Percentiles rank a stretch among this genome's conserved stretches.
Evolutionary conservation across 2,113 vertebrate species (phyloP).

Genomic region (Hippocampus mohnikei): DNA sequence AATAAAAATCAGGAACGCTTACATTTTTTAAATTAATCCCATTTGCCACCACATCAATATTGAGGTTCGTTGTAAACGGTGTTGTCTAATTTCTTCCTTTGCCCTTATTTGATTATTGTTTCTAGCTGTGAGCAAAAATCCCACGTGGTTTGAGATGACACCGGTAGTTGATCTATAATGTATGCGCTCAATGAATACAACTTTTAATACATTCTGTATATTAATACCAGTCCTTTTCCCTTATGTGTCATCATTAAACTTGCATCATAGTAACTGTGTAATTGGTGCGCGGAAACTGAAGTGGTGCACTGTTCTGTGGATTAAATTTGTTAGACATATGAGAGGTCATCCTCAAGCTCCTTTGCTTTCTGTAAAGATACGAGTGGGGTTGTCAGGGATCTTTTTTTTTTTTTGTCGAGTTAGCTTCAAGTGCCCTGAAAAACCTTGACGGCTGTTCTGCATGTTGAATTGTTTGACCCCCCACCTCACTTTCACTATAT

Average conservation of each 20-base stretch:
- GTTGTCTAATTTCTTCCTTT: slow-evolving; percentile 36
- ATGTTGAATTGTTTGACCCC: slow-evolving; percentile 23
- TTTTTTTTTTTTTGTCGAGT: neutral
- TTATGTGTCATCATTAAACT: slow-evolving; percentile 66
- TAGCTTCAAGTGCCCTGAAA: slow-evolving; percentile 12
- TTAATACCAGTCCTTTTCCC: slow-evolving; percentile 62
- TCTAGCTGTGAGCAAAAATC: slow-evolving; percentile 35
- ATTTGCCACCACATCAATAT: slow-evolving; percentile 45
- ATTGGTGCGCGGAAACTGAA: slow-evolving; percentile 52
- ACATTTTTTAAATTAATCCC: slow-evolving; percentile 19
- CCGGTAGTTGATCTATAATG: slow-evolving; percentile 60
- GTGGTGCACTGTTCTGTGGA: slow-evolving; percentile 30
- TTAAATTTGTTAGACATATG: slow-evolving; percentile 56
- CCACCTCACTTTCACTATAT: slow-evolving; percentile 22
- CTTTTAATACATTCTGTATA: slow-evolving; percentile 72
- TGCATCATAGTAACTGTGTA: slow-evolving; percentile 66
- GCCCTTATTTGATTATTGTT: slow-evolving; percentile 37
- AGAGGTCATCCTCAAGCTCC: slow-evolving; percentile 9
- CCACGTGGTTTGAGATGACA: slow-evolving; percentile 33
- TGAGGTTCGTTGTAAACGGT: slow-evolving; percentile 39
- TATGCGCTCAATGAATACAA: slow-evolving; percentile 64
- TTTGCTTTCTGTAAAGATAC: slow-evolving; percentile 15
- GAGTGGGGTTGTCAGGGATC: slow-evolving; percentile 4
- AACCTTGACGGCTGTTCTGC: slow-evolving; percentile 32
- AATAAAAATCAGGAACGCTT: slow-evolving; percentile 44